Evolutionary conservation across 2,797 vertebrate species (phyloP).

Genomic region (Coreius guichenoti): DNA sequence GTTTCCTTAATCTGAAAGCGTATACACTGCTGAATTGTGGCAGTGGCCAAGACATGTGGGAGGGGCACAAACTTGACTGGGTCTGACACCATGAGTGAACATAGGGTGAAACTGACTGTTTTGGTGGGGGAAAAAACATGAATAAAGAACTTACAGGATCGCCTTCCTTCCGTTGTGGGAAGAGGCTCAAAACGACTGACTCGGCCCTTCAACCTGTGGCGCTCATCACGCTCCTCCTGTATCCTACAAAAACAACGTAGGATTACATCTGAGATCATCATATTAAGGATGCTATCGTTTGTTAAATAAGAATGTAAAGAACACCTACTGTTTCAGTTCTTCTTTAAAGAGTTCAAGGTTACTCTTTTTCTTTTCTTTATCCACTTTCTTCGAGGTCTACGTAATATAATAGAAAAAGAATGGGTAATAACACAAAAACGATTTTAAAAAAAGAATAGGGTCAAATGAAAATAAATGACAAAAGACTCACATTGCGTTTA

Average conservation of each 20-base stretch:
- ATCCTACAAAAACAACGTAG: constrained; percentile 81
- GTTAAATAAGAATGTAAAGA: neutral
- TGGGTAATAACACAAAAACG: neutral
- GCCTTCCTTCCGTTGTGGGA: constrained; percentile 86
- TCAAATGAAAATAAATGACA: neutral
- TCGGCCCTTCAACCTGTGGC: constrained; percentile 96
- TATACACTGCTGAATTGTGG: constrained; percentile 48
- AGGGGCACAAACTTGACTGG: constrained; percentile 11
- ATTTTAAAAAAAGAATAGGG: too few relatives aligned
- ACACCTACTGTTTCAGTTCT: constrained; percentile 96
- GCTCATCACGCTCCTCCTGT: constrained; percentile 96
- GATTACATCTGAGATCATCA: neutral
- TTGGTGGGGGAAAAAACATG: neutral
- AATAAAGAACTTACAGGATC: constrained; percentile 87
- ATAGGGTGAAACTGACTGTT: neutral
- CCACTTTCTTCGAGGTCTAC: constrained; percentile 89
- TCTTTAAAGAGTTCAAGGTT: constrained; percentile 99
- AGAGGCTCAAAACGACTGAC: constrained; percentile 97
- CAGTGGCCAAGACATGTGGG: constrained; percentile 55
- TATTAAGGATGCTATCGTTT: neutral
- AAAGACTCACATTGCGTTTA: constrained; percentile 90
- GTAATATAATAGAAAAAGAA: neutral
- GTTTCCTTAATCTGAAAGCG: constrained; percentile 67
- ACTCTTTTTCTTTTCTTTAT: constrained; percentile 99
- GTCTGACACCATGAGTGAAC: neutral